Evolutionary conservation across 2,113 vertebrate genomes (phyloP), one percentile per base, ranked within the genome.

Genomic region (Sitta europaea): DNA sequence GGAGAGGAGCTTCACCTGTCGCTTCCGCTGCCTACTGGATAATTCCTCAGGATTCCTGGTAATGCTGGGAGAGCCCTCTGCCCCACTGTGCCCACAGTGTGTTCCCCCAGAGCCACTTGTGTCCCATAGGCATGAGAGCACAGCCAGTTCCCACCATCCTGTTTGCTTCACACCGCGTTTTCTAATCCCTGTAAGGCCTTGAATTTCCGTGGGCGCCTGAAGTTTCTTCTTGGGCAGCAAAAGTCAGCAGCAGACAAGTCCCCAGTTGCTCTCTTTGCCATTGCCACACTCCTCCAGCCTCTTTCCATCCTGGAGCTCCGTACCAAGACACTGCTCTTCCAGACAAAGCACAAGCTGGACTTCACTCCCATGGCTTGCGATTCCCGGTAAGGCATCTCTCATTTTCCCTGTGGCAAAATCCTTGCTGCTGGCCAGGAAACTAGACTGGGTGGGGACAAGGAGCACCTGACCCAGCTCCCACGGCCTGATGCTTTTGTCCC

Each of bases 21-120:
- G 97, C 65, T 98, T 99, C 96, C 97, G 97, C 83, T 99, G 98
- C 92, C 96, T 99, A 42, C 96, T 99, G 92, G 98, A 98, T 91
- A 98, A 98, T 77, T 98, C 98, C 62, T 98, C 97, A 0, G 98
- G 98, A 43, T 99, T 99, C 80, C 97, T 98, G 97, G 98, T 98
- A 97, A 86, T 3, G 6, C 65, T 2, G 6, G 68, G 45, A 57
- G 29, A 12, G 8, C 29, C 36, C 27, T 28, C 12, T 55, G 2
- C 10, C 33, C 53, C 33, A 6, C 48, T 54, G 38, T 40, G 24
- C 50, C n/a, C 8, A 4, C 67, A 38, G 61, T 3, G 1, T 27
- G 24, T 54, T 91, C 23, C 40, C 20, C 14, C 7, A 47, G 18
- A 31, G 21, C 22, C 35, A 6, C 29, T 29, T 1, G 1, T 54